Conservation (phyloP, 2,888 invertebrate species). For the Timema podura region DNA sequence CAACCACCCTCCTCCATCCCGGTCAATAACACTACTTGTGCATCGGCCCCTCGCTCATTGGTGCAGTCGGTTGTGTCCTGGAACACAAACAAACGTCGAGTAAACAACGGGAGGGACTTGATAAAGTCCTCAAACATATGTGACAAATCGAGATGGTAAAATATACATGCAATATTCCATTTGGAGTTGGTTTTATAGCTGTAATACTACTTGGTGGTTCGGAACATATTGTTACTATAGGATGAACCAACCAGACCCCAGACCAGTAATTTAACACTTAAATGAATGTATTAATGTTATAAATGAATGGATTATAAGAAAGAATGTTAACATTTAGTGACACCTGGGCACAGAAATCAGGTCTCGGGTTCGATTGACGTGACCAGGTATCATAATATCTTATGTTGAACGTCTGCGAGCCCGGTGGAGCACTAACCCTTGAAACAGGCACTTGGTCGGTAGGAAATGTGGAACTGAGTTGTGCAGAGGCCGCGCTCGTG, state of each 20-base stretch:
- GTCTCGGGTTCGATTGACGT: neutral
- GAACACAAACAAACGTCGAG: neutral
- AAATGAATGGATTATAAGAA: too few relatives aligned
- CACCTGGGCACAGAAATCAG: neutral
- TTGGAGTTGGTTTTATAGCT: too few relatives aligned
- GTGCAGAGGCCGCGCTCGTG: slow-evolving; percentile 26
- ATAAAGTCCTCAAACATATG: neutral
- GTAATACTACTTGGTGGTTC: too few relatives aligned
- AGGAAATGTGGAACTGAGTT: slow-evolving; percentile 37
- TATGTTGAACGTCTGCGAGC: neutral
- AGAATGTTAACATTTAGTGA: too few relatives aligned
- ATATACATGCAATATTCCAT: too few relatives aligned
- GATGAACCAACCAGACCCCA: too few relatives aligned
- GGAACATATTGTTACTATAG: too few relatives aligned
- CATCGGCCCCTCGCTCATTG: slow-evolving; percentile 22
- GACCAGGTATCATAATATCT: neutral
- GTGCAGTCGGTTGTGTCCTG: slow-evolving; percentile 27
- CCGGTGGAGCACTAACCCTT: slow-evolving; percentile 15
- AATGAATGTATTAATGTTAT: too few relatives aligned
- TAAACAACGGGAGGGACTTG: too few relatives aligned
- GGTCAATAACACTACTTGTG: slow-evolving; percentile 6
- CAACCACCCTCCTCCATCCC: neutral
- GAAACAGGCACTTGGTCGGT: slow-evolving; percentile 40
- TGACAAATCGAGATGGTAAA: too few relatives aligned
- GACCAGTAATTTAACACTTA: too few relatives aligned